Conservation (phyloP, 2,797 vertebrate species). For the Coendou prehensilis region DNA sequence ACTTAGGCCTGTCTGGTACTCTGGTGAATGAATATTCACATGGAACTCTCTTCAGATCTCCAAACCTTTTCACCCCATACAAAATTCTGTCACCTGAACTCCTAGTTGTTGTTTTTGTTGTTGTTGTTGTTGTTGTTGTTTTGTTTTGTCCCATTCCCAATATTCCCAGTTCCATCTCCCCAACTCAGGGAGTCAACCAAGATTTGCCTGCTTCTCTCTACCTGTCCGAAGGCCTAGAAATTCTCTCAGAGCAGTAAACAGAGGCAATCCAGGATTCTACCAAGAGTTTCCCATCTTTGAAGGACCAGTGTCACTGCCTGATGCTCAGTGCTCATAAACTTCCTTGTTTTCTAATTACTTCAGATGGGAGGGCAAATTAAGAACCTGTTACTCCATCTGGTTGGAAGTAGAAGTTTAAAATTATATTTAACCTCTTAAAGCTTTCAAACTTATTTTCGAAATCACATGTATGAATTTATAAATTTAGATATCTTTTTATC, state of each 20-base stretch:
- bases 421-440: neutral
- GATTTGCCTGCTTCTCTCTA: neutral
- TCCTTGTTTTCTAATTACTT: constrained; percentile 1
- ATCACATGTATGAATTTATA: neutral
- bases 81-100: neutral
- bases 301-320: neutral
- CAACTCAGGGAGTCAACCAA: neutral
- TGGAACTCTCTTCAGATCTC: neutral
- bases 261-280: neutral
- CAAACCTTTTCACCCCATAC: neutral
- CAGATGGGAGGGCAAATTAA: neutral
- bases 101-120: neutral
- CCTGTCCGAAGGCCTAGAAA: too few species aligned
- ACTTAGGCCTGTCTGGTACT: neutral
- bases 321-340: neutral
- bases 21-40: neutral
- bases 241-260: neutral
- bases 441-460: constrained; percentile 46
- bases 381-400: neutral
- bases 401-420: constrained; percentile 6
- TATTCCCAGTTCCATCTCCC: neutral
- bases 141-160: too few species aligned
- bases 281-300: neutral
- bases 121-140: neutral
- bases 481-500: constrained; percentile 20